Evolutionary conservation across 2,797 vertebrate genomes (phyloP), one percentile per base, ranked within the genome.

Genomic region (Spea hammondii): DNA sequence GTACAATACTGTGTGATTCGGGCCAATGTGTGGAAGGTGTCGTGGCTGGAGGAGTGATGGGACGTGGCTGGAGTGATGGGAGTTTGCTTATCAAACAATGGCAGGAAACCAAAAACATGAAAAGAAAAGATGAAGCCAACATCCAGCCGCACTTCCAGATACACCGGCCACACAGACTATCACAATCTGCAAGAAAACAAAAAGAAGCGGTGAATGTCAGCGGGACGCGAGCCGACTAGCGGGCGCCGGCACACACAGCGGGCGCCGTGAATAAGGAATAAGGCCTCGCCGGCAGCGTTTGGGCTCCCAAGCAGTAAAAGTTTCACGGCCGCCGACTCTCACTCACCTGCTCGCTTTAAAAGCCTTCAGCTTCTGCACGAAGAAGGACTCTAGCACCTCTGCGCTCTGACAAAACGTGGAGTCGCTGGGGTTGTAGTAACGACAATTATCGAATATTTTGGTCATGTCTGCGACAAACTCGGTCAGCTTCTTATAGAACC

Each of bases 391-490:
- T 32, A 99, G 94, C 87, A 98, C 93, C 89, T 99, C 97, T 78
- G 96, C 97, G 87, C 96, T 97, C 87, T 98, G 96, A 90, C 96
- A 98, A 85, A 99, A 99, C 85, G 95, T 93, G 79, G 97, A 98
- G 89, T 99, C 97, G 65, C 95, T 97, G 80, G 97, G 95, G 90
- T 99, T 99, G 93, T 99, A 99, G 89, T 99, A 99, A 89, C 97
- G 97, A 91, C 97, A 99, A 90, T 99, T 99, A 92, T 99, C 97
- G 85, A 99, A 99, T 91, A 99, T 97, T 95, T 96, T 97, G 96
- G 97, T 99, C 96, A 99, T 98, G 89, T 99, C 97, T 68, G 96
- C 97, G 86, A 99, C 97, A 83, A 98, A 99, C 88, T 99, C 97
- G 0, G 97, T 98, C 87, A 99, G 93, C 88, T 97, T 99, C 88